Evolutionary conservation across 2,113 vertebrate species (phyloP).

Genomic region (Lethenteron camtschaticum): DNA sequence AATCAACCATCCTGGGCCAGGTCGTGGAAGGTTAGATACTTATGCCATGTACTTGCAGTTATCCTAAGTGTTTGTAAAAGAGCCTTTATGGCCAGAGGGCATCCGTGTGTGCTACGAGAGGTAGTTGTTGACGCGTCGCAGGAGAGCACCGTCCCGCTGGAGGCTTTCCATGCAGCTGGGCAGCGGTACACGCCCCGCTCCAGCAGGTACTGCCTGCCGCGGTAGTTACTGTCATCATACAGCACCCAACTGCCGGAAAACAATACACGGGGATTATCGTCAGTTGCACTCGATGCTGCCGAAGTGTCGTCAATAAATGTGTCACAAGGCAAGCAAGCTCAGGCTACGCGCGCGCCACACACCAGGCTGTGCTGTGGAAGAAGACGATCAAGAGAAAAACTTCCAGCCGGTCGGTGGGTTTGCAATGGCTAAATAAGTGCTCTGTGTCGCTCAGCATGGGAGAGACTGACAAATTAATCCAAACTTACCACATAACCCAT

Average conservation of each 20-base stretch:
- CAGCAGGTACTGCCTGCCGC: slow-evolving; percentile 60
- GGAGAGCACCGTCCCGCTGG: slow-evolving; percentile 55
- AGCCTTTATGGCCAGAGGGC: slow-evolving; percentile 9
- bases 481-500: no score
- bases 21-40: neutral
- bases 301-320: neutral
- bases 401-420: no score
- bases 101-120: slow-evolving; percentile 27
- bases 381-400: no score
- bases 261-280: neutral
- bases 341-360: neutral
- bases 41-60: slow-evolving; percentile 10
- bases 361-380: neutral
- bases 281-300: neutral
- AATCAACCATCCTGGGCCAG: neutral
- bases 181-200: slow-evolving; percentile 51
- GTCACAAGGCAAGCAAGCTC: neutral
- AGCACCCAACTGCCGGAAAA: slow-evolving; percentile 48
- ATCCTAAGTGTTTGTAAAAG: slow-evolving; percentile 18
- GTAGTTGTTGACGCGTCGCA: slow-evolving; percentile 57
- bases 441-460: no score
- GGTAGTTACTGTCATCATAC: slow-evolving; percentile 74
- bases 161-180: slow-evolving; percentile 49
- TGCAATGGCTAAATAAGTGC: no score
- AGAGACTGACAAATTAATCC: no score